Evolutionary conservation across 2,888 invertebrate species (phyloP), one percentile per base, ranked within the genome.

Genomic region (Unio pictorum): DNA sequence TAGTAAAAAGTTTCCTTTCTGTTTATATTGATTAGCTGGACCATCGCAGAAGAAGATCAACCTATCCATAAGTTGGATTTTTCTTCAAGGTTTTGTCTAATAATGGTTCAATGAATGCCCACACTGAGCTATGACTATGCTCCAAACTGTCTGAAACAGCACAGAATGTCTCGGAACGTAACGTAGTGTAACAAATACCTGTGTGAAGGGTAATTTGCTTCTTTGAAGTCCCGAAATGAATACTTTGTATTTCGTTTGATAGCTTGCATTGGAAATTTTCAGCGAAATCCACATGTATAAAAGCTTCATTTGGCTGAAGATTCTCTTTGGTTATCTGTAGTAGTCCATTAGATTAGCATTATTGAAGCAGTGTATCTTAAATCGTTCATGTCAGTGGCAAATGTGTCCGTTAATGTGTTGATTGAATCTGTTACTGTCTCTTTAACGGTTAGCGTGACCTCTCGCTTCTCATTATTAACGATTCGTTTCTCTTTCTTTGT

Each of bases 31-130:
- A 28, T 4, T 28, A 1, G 28, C 28, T 28, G 28, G 28, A 28
- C 28, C 28, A 28, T 28, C 69, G 45, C 74, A 74, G 59, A 69
- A 75, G 26, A 78, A 69, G 45, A 77, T 65, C 20, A 79, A 17
- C 23, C 68, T 66, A 56, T 74, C 67, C 26, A 76, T 61, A 23
- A 28, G 45, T 11, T 17, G 45, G n/a, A 56, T 28, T 18, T 54
- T 54, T 26, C 0, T 30, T 55, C n/a, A 45, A 23, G 34, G 23
- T 55, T 60, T 63, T 58, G n/a, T 20, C 54, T 60, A n/a, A 54
- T 15, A 56, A 61, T 63, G 57, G n/a, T 20, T 58, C 66, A n/a
- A 34, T 55, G 26, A 55, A 18, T 17, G 61, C n/a, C 55, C 67
- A 28, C n/a, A 57, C 55, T 30, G 30, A 18, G 11, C 55, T 11